Conservation (phyloP, 2,888 invertebrate species). For the Oscheius myriophilus region DNA sequence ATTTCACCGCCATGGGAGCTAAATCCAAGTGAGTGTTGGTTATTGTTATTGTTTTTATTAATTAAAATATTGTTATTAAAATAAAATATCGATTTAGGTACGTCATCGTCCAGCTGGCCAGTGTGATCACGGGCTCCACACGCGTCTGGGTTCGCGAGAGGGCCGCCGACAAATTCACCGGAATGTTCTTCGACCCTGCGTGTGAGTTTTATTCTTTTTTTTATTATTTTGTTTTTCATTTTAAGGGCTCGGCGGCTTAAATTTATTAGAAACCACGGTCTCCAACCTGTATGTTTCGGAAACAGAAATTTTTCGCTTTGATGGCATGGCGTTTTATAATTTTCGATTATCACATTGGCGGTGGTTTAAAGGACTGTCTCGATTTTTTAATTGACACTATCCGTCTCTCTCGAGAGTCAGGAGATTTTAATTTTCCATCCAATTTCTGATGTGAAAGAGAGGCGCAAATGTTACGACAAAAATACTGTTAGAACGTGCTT, state of each 20-base stretch:
- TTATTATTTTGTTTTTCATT: background rate
- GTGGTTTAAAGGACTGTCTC: too few relatives aligned
- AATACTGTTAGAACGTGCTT: too few relatives aligned
- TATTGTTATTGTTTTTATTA: background rate
- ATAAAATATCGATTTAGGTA: constrained; percentile 46
- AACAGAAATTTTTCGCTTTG: too few relatives aligned
- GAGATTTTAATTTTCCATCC: too few relatives aligned
- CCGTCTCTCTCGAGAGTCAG: too few relatives aligned
- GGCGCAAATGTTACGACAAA: too few relatives aligned
- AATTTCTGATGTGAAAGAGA: too few relatives aligned
- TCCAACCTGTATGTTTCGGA: too few relatives aligned
- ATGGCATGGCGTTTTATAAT: too few relatives aligned
- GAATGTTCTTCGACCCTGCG: constrained; percentile 67
- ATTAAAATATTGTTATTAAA: background rate
- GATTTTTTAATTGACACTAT: too few relatives aligned
- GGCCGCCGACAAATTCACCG: constrained; percentile 64
- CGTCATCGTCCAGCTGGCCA: constrained; percentile 65
- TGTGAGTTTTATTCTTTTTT: constrained; percentile 41
- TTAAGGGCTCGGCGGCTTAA: background rate
- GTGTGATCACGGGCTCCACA: constrained; percentile 65
- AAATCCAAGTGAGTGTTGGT: constrained; percentile 65
- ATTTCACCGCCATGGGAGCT: constrained; percentile 58
- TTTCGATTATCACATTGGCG: too few relatives aligned
- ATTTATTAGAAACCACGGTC: too few relatives aligned
- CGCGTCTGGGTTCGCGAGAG: constrained; percentile 66